phyloP scores from a whole-genome alignment of 2,888 invertebrate species.

The Iselma pallidipennis region DNA sequence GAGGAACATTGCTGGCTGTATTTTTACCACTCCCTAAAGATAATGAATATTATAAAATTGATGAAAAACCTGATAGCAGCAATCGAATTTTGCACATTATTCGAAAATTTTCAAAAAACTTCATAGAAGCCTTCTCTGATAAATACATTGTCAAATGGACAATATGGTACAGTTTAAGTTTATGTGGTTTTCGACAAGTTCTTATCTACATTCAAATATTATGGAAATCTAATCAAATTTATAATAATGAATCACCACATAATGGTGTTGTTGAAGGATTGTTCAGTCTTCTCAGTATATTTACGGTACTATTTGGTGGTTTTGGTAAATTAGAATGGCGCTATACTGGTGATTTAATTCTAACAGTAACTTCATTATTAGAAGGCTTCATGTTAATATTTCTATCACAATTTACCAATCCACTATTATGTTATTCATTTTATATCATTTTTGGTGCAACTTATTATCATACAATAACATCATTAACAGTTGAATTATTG shows the following conservation, averaged over 20 bases:
- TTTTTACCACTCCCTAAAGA: background rate
- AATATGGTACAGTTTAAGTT: background rate
- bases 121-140: background rate
- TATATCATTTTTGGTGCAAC: slow-evolving; percentile 5
- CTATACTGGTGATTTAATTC: slow-evolving; percentile 12
- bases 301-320: slow-evolving; percentile 6
- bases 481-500: slow-evolving; percentile 10
- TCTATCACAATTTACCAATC: slow-evolving; percentile 7
- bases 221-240: background rate
- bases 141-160: background rate
- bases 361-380: slow-evolving; percentile 12
- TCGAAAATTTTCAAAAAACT: background rate
- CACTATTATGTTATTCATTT: slow-evolving; percentile 2
- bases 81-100: background rate
- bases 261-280: slow-evolving; percentile 9
- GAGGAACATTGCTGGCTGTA: background rate
- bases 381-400: slow-evolving; percentile 15
- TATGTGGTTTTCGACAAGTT: background rate
- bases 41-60: background rate
- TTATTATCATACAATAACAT: slow-evolving; percentile 10
- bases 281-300: slow-evolving; percentile 2
- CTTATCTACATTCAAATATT: slow-evolving; percentile 3
- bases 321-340: slow-evolving; percentile 12
- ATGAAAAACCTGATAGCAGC: background rate
- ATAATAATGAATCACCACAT: background rate